These are phyloP conservation scores for Oxygymnocypris stewartii DNA, from an alignment of 2,113 vertebrate genomes.

Conservation along the genomic window DNA sequence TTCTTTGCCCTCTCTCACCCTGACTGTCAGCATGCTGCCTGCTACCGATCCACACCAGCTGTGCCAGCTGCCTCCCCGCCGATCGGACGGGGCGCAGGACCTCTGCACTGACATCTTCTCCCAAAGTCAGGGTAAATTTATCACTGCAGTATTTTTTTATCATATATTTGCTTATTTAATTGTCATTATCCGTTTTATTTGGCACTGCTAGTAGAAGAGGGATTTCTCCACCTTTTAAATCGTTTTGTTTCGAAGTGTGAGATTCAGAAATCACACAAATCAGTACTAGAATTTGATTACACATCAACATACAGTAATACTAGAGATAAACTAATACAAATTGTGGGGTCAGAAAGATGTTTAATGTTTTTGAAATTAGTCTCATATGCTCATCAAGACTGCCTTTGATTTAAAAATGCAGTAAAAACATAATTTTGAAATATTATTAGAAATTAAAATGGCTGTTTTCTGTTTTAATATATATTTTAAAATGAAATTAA, in stretches of 20 bases:
- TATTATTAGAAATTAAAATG: too few species aligned
- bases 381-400: too few species aligned
- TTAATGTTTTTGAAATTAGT: too few species aligned
- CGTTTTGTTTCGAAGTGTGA: background rate
- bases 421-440: too few species aligned
- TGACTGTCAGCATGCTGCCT: conserved; percentile 81
- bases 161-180: conserved; percentile 5
- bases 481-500: too few species aligned
- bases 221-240: background rate
- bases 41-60: conserved; percentile 66
- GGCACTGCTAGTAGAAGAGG: background rate
- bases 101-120: conserved; percentile 75
- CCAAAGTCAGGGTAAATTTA: conserved; percentile 80
- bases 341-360: background rate
- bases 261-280: background rate
- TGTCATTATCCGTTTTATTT: background rate
- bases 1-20: conserved; percentile 74
- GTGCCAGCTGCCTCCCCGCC: conserved; percentile 77
- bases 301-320: background rate
- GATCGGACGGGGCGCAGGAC: conserved; percentile 72
- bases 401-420: too few species aligned
- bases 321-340: background rate
- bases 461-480: too few species aligned
- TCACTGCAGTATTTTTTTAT: background rate
- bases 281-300: background rate